Evolutionary conservation across 2,888 invertebrate genomes (phyloP).

Genomic region (Idaea straminata): DNA sequence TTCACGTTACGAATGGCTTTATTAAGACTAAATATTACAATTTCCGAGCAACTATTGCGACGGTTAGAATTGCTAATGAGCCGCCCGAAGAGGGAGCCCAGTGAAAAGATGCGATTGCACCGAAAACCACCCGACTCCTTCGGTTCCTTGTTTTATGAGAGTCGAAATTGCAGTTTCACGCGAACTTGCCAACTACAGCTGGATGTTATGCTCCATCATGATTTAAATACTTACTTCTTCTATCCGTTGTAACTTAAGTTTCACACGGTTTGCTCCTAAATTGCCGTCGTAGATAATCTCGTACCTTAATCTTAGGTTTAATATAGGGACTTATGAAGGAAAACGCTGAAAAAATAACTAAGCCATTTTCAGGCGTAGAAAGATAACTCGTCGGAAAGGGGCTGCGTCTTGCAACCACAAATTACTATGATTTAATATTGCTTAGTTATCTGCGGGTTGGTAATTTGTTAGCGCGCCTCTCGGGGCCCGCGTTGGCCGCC

Average conservation of each 20-base stretch:
- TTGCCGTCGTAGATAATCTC: conserved; percentile 17
- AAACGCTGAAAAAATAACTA: conserved; percentile 51
- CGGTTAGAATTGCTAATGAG: conserved; percentile 72
- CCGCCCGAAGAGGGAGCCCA: conserved; percentile 50
- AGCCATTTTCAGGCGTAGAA: conserved; percentile 41
- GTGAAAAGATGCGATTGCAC: conserved; percentile 72
- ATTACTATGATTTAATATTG: conserved; percentile 81
- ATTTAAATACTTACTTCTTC: conserved; percentile 56
- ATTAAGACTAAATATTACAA: conserved; percentile 77
- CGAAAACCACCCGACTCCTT: conserved; percentile 45
- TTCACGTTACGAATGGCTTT: conserved; percentile 73
- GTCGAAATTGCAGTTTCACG: conserved; percentile 68
- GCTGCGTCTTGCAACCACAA: conserved; percentile 72
- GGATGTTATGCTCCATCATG: conserved; percentile 53
- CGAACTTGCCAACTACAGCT: conserved; percentile 52
- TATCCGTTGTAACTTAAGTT: conserved; percentile 32
- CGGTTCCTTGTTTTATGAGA: conserved; percentile 65
- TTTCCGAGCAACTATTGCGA: conserved; percentile 68
- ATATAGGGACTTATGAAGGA: conserved; percentile 43
- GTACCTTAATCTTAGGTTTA: conserved; percentile 33
- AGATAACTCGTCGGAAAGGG: conserved; percentile 64
- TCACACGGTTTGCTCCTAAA: conserved; percentile 18
- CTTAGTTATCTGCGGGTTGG: conserved; percentile 77
- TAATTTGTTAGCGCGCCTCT: conserved; percentile 76
- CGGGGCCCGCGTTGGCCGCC: conserved; percentile 66